Percentiles rank a stretch among this genome's conserved stretches.
phyloP scores from a whole-genome alignment of 2,888 invertebrate species.

The Galerucella pusilla region DNA sequence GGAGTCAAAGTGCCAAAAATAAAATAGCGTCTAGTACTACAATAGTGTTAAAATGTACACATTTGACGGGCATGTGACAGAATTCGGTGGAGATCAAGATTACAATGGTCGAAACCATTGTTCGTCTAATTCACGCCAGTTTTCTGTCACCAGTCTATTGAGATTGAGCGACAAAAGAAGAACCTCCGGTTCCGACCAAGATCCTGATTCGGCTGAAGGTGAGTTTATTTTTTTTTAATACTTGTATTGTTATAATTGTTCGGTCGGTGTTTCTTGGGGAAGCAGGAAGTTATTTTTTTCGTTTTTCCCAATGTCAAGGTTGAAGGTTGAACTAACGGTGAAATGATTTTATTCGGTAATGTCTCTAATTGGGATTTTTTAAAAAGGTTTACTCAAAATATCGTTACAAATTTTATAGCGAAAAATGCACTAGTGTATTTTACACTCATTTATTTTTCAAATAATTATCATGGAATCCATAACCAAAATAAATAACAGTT shows the following conservation, averaged over 20 bases:
- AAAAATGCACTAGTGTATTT: no score
- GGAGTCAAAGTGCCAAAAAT: constrained; percentile 26
- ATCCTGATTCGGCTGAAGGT: constrained; percentile 60
- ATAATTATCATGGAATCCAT: no score
- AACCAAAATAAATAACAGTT: no score
- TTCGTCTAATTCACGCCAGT: constrained; percentile 60
- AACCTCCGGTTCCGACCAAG: constrained; percentile 56
- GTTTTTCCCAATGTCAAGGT: constrained; percentile 1
- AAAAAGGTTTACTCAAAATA: no score
- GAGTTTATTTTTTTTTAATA: constrained; percentile 40
- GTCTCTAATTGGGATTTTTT: no score
- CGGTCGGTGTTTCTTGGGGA: constrained; percentile 7
- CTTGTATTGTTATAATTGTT: constrained; percentile 8
- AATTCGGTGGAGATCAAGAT: constrained; percentile 48
- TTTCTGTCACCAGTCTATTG: constrained; percentile 63
- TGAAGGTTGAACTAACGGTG: no score
- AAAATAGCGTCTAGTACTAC: constrained; percentile 29
- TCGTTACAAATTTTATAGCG: no score
- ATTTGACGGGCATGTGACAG: constrained; percentile 54
- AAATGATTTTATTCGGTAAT: no score
- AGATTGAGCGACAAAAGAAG: constrained; percentile 59
- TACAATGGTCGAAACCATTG: constrained; percentile 52
- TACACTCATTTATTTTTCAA: no score
- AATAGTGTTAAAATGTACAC: constrained; percentile 50
- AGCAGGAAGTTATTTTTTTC: constrained; percentile 27